Evolutionary conservation across 2,888 invertebrate genomes (phyloP).

Genomic region (Drosophila kuntzei): DNA sequence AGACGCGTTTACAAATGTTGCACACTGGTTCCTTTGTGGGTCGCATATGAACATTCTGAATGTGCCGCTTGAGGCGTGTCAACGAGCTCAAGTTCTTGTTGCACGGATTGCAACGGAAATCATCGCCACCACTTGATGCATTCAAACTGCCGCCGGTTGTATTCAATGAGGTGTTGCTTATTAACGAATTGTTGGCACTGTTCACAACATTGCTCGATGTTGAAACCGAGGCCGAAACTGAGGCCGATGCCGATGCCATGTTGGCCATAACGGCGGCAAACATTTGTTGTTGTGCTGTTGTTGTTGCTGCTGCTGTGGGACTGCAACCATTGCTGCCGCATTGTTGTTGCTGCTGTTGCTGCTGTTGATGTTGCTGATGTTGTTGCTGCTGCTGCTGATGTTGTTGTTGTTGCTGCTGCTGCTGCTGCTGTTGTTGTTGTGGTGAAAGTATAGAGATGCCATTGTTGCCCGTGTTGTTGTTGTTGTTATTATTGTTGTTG

Average conservation of each 20-base stretch:
- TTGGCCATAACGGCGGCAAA: slow-evolving; percentile 83
- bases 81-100: slow-evolving; percentile 95
- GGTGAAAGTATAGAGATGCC: slow-evolving; percentile 23
- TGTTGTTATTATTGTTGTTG: slow-evolving; percentile 8
- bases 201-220: slow-evolving; percentile 82
- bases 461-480: slow-evolving; percentile 36
- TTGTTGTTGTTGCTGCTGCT: slow-evolving; percentile 26
- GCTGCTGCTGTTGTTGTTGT: slow-evolving; percentile 35
- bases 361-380: slow-evolving; percentile 36
- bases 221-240: slow-evolving; percentile 31
- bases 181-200: slow-evolving; percentile 68
- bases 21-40: slow-evolving; percentile 96
- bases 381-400: slow-evolving; percentile 37
- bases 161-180: slow-evolving; percentile 71
- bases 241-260: slow-evolving; percentile 65
- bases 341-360: slow-evolving; percentile 32
- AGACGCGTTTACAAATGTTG: slow-evolving; percentile 96
- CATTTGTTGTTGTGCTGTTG: slow-evolving; percentile 79
- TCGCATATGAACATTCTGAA: slow-evolving; percentile 96
- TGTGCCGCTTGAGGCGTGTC: slow-evolving; percentile 95
- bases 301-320: slow-evolving; percentile 55
- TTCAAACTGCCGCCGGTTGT: slow-evolving; percentile 69
- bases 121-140: slow-evolving; percentile 88
- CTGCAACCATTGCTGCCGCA: slow-evolving; percentile 43
- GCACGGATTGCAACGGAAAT: slow-evolving; percentile 96